Conservation (phyloP, 2,888 invertebrate genomes). For the Thereva unica region DNA sequence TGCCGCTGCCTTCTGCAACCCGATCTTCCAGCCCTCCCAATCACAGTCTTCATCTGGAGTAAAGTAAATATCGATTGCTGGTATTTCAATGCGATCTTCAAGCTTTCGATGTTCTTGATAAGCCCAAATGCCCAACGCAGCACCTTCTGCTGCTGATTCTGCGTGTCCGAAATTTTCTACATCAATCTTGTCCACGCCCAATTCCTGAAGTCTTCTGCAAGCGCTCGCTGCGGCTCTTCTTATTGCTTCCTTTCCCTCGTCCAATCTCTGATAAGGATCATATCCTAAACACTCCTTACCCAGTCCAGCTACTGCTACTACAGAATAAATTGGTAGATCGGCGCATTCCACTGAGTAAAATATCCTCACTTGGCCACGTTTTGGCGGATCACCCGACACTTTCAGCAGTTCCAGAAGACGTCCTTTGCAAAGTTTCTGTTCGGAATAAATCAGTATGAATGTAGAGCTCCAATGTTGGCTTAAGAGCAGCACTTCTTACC, state of each 20-base stretch:
- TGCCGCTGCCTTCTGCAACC: conserved; percentile 72
- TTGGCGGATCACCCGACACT: conserved; percentile 60
- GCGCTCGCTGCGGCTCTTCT: conserved; percentile 70
- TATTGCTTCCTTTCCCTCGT: conserved; percentile 76
- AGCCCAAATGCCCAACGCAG: conserved; percentile 68
- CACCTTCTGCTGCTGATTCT: conserved; percentile 80
- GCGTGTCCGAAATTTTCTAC: conserved; percentile 76
- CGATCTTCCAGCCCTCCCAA: conserved; percentile 72
- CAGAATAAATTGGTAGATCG: conserved; percentile 60
- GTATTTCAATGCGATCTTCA: conserved; percentile 48
- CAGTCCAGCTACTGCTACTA: conserved; percentile 73
- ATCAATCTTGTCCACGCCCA: conserved; percentile 64
- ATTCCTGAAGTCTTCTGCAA: conserved; percentile 61
- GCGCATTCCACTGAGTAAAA: conserved; percentile 67
- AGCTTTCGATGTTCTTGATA: conserved; percentile 63
- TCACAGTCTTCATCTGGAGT: conserved; percentile 67
- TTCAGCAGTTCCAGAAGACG: conserved; percentile 63
- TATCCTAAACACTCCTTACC: conserved; percentile 71
- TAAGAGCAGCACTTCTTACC: not conserved
- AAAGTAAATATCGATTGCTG: conserved; percentile 57
- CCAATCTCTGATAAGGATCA: conserved; percentile 70
- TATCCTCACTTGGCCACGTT: conserved; percentile 62
- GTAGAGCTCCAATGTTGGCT: not conserved
- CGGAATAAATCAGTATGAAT: not conserved
- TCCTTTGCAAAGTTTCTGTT: conserved; percentile 55